These are phyloP conservation scores for Hesperophylax magnus DNA, from an alignment of 1,140 invertebrate genomes.

Conservation along the genomic window DNA sequence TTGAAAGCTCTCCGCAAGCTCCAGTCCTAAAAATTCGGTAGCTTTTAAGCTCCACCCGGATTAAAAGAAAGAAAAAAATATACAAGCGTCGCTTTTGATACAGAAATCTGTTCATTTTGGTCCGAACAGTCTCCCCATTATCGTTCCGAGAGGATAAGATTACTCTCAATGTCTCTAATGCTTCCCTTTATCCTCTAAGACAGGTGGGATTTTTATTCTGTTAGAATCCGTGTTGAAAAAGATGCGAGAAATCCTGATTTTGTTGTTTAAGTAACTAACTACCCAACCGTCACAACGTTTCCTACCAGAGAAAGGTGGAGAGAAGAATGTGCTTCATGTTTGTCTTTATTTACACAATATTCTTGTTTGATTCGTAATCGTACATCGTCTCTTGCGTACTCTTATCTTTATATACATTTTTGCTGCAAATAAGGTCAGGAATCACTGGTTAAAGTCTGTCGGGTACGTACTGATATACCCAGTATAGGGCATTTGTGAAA, in stretches of 20 bases:
- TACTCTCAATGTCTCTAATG: constrained; percentile 9
- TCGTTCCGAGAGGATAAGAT: neutral
- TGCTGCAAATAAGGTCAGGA: no score
- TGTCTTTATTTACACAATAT: no score
- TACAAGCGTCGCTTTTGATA: constrained; percentile 19
- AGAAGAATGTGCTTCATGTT: no score
- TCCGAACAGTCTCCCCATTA: constrained; percentile 15
- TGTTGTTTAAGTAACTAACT: neutral
- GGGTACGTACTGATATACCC: no score
- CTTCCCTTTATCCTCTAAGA: neutral
- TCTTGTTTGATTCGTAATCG: no score
- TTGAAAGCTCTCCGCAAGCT: neutral
- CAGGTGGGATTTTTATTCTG: constrained; percentile 4
- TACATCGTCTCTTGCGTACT: no score
- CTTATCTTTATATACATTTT: no score
- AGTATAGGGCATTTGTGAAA: no score
- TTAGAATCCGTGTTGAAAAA: neutral
- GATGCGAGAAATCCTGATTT: neutral
- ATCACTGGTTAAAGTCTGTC: no score
- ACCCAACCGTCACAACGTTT: neutral
- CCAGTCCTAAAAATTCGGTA: neutral
- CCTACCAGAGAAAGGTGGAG: neutral
- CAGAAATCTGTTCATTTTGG: constrained; percentile 22
- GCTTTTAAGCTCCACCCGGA: constrained; percentile 3
- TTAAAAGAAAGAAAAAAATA: constrained; percentile 26